Percentiles rank a stretch among this genome's conserved stretches.
phyloP scores from a whole-genome alignment of 2,113 vertebrate species.

The Collichthys lucidus region DNA sequence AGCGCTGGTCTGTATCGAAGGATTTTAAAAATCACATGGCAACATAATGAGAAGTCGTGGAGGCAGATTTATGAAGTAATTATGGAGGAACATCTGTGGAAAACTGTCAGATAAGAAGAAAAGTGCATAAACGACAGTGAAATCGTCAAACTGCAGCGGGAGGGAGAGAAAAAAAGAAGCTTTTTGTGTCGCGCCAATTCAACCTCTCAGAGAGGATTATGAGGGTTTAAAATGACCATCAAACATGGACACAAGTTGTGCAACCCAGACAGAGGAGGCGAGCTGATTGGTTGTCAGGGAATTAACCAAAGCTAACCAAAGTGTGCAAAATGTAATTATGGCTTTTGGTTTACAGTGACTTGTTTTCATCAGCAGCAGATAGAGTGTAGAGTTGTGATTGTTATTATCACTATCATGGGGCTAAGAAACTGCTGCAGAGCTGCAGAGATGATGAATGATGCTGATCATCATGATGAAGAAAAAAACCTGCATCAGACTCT shows the following conservation, averaged over 20 bases:
- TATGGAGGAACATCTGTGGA: slow-evolving; percentile 10
- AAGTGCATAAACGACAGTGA: not conserved
- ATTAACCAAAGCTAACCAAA: slow-evolving; percentile 53
- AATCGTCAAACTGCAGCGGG: not conserved
- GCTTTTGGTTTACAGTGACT: slow-evolving; percentile 5
- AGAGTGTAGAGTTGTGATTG: slow-evolving; percentile 29
- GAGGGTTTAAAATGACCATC: slow-evolving; percentile 55
- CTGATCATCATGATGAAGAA: not conserved
- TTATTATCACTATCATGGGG: not conserved
- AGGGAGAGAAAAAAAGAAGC: not conserved
- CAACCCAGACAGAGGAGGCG: not conserved
- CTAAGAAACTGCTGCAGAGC: not conserved
- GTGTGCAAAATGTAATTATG: slow-evolving; percentile 36
- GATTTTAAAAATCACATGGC: slow-evolving; percentile 3
- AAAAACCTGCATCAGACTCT: not conserved
- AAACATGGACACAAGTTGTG: slow-evolving; percentile 20
- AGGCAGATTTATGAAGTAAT: slow-evolving; percentile 15
- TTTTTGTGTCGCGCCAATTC: slow-evolving; percentile 7
- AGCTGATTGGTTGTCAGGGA: slow-evolving; percentile 55
- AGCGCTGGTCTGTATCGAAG: not conserved
- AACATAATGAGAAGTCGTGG: not conserved
- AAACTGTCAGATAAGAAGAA: slow-evolving; percentile 27
- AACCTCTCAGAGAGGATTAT: slow-evolving; percentile 59
- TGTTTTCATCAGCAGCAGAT: slow-evolving; percentile 37
- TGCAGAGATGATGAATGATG: not conserved